Percentiles rank a stretch among this genome's conserved stretches.
Conservation (phyloP, 1,140 invertebrate genomes). For the Magallana ariakensis region DNA sequence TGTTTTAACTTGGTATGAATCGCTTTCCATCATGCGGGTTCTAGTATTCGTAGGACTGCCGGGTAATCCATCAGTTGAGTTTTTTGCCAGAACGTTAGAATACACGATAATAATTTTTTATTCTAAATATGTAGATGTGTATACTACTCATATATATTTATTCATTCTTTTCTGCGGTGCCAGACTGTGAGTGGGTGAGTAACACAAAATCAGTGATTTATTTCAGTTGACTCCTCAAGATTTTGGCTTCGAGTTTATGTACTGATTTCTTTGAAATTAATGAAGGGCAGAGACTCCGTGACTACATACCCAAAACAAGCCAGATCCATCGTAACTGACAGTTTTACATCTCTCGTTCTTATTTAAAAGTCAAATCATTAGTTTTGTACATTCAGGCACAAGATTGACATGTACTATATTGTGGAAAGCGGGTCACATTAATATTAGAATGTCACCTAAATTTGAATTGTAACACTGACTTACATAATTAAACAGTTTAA, state of each 20-base stretch:
- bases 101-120: background rate
- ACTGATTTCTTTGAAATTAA: background rate
- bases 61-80: background rate
- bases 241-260: background rate
- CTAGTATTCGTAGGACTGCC: background rate
- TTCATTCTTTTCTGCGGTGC: background rate
- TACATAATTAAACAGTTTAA: conserved; percentile 19
- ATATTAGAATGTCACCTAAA: conserved; percentile 4
- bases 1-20: background rate
- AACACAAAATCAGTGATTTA: background rate
- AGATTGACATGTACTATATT: conserved; percentile 4
- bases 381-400: background rate
- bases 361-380: conserved; percentile 31
- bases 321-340: background rate
- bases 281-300: background rate
- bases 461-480: background rate
- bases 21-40: background rate
- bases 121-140: background rate
- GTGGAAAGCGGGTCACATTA: conserved; percentile 20
- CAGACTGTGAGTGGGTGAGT: background rate
- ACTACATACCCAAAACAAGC: background rate
- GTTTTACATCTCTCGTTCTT: background rate
- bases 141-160: background rate
- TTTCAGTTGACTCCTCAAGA: background rate
- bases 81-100: too few species aligned